These are phyloP conservation scores for Cheumatopsyche charites DNA, from an alignment of 1,140 invertebrate genomes.

Conservation along the genomic window DNA sequence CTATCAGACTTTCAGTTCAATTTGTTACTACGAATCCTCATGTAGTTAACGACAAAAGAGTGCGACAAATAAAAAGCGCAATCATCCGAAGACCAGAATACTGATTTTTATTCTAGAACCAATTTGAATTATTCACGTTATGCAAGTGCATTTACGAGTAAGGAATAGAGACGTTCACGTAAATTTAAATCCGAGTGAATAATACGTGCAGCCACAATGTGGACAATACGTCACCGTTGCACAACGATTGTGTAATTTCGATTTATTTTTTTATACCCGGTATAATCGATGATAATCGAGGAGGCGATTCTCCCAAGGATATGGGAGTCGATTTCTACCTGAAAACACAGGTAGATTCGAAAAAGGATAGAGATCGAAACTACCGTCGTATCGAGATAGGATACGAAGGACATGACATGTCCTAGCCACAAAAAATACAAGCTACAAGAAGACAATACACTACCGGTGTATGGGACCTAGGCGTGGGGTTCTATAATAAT, in stretches of 20 bases:
- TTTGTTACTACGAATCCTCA: too few species aligned
- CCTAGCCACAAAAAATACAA: too few species aligned
- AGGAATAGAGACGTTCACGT: neutral
- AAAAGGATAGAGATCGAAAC: conserved; percentile 1
- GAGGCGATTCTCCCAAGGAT: neutral
- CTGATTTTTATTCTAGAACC: neutral
- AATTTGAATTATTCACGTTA: neutral
- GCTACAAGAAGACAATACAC: conserved; percentile 4
- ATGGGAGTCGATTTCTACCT: neutral
- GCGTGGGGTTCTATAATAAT: conserved; percentile 9
- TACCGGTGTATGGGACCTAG: conserved; percentile 7
- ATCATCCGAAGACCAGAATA: neutral
- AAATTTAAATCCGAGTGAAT: neutral
- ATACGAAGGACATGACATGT: too few species aligned
- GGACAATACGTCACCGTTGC: conserved; percentile 9
- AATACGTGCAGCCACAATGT: neutral
- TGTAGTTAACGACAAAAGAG: neutral
- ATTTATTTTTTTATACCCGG: neutral
- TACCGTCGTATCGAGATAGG: neutral
- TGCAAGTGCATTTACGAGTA: neutral
- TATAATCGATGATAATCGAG: neutral
- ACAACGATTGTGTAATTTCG: neutral
- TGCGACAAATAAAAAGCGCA: conserved; percentile 7
- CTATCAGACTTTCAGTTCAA: too few species aligned
- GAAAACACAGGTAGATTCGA: conserved; percentile 6